phyloP scores from a whole-genome alignment of 2,888 invertebrate species.

The Stenolophus ochropezus region DNA sequence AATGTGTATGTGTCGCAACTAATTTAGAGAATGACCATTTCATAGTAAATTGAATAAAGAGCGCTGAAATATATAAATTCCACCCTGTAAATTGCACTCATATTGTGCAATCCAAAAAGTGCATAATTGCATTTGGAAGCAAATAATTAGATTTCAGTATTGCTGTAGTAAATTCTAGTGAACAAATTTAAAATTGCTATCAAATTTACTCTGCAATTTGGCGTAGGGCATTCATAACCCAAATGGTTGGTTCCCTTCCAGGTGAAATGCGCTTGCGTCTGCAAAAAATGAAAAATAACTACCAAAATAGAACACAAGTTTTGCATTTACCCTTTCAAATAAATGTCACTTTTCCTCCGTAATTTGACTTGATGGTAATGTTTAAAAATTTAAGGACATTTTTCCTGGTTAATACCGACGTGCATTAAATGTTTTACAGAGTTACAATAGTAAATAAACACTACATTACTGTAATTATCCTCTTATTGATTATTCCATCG shows the following conservation, averaged over 20 bases:
- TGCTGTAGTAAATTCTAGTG: slow-evolving; percentile 41
- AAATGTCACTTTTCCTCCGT: slow-evolving; percentile 33
- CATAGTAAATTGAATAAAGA: neutral
- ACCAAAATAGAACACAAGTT: slow-evolving; percentile 26
- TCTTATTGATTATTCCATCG: neutral
- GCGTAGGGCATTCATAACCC: slow-evolving; percentile 52
- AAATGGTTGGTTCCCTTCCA: slow-evolving; percentile 33
- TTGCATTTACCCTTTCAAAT: slow-evolving; percentile 38
- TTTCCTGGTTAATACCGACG: slow-evolving; percentile 21
- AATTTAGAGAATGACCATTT: neutral
- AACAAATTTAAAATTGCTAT: slow-evolving; percentile 51
- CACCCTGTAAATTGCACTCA: neutral
- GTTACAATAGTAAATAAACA: neutral
- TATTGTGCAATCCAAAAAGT: neutral
- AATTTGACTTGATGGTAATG: slow-evolving; percentile 32
- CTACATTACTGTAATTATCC: neutral
- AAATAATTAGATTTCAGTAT: slow-evolving; percentile 24
- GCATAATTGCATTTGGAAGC: neutral
- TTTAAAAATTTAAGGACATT: slow-evolving; percentile 36
- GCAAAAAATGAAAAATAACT: slow-evolving; percentile 40
- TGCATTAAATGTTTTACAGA: slow-evolving; percentile 2
- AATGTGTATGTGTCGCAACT: too few relatives aligned
- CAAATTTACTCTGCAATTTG: slow-evolving; percentile 51
- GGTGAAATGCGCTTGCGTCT: neutral
- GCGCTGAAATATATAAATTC: neutral